Percentiles rank a stretch among this genome's conserved stretches.
Evolutionary conservation across 2,888 invertebrate species (phyloP).

Genomic region (Ennomos quercinarius): DNA sequence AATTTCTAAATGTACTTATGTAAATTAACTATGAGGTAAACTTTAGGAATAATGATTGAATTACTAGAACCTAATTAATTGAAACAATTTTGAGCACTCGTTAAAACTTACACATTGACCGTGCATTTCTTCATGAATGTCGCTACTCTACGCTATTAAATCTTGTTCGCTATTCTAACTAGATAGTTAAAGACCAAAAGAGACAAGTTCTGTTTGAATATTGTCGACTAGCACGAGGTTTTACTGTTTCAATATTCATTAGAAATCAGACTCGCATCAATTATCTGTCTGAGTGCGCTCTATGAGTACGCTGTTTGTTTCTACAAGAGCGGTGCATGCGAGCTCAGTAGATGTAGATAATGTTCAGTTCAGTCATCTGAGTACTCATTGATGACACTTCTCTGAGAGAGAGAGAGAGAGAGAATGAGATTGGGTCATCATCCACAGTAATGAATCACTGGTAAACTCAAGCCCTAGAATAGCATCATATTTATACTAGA

Average conservation of each 20-base stretch:
- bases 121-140: slow-evolving; percentile 79
- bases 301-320: not conserved
- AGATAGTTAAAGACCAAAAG: slow-evolving; percentile 78
- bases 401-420: no score
- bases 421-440: no score
- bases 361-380: no score
- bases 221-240: slow-evolving; percentile 49
- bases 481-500: not conserved
- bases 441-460: no score
- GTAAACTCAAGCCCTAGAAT: no score
- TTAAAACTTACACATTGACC: slow-evolving; percentile 84
- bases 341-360: not conserved
- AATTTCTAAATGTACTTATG: slow-evolving; percentile 68
- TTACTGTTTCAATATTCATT: slow-evolving; percentile 37
- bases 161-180: slow-evolving; percentile 76
- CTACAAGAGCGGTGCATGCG: not conserved
- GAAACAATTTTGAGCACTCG: slow-evolving; percentile 83
- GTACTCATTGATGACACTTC: no score
- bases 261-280: slow-evolving; percentile 3
- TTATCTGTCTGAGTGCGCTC: no score
- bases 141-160: slow-evolving; percentile 65
- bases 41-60: slow-evolving; percentile 81
- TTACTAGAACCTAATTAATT: slow-evolving; percentile 81
- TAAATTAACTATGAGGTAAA: slow-evolving; percentile 72
- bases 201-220: slow-evolving; percentile 72